Conservation (phyloP, 53 echinoderm and acorn worm genomes). For the Antedon mediterranea region DNA sequence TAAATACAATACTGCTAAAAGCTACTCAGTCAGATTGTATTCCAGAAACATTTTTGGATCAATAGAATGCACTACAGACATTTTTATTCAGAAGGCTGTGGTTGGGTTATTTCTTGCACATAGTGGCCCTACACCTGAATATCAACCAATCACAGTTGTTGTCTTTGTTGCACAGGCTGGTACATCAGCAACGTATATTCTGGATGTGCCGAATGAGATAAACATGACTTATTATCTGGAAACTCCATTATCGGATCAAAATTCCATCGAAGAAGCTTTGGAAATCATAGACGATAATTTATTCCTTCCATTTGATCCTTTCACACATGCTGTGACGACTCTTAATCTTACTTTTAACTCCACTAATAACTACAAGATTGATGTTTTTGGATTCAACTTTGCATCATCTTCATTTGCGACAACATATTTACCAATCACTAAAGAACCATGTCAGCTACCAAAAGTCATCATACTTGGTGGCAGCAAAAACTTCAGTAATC, state of each 20-base stretch:
- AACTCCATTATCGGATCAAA: constrained; percentile 17
- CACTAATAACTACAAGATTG: constrained; percentile 25
- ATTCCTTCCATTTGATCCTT: constrained; percentile 52
- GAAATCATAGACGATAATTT: constrained; percentile 29
- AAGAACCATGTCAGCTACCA: constrained; percentile 42
- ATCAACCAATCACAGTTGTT: constrained; percentile 27
- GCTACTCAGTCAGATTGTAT: constrained; percentile 16
- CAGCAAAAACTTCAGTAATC: constrained; percentile 39
- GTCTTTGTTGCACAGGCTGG: constrained; percentile 55
- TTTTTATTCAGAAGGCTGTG: constrained; percentile 45
- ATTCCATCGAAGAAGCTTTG: constrained; percentile 19
- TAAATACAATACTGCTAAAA: constrained; percentile 17
- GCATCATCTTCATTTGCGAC: constrained; percentile 24
- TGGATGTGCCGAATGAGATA: constrained; percentile 6
- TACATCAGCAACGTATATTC: constrained; percentile 23
- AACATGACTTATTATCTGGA: background rate
- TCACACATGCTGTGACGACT: constrained; percentile 22
- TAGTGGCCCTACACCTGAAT: constrained; percentile 23
- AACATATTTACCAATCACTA: constrained; percentile 23
- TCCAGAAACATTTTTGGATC: constrained; percentile 35
- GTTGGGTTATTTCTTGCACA: constrained; percentile 50
- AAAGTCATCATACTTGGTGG: constrained; percentile 33
- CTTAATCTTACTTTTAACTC: constrained; percentile 24
- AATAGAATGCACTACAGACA: constrained; percentile 2
- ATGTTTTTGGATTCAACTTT: constrained; percentile 28